These are phyloP conservation scores for Hydroisotoma schaefferi DNA, from an alignment of 2,888 invertebrate species.

Conservation along the genomic window DNA sequence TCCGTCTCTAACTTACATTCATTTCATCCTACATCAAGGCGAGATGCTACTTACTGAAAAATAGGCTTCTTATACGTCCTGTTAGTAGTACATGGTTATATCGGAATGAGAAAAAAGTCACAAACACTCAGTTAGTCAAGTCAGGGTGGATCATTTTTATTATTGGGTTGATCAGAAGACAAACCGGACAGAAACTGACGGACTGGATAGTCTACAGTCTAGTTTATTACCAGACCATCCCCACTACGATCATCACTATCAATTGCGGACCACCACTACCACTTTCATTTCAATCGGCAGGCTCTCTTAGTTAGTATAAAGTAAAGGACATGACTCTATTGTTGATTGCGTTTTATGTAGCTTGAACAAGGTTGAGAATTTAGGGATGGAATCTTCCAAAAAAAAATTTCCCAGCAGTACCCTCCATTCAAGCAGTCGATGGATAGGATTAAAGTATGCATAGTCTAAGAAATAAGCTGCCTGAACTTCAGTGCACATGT, in stretches of 20 bases:
- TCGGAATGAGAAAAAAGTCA: too few relatives aligned
- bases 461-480: not conserved
- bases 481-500: too few relatives aligned
- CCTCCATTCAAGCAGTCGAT: not conserved
- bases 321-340: constrained; percentile 7
- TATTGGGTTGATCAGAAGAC: not conserved
- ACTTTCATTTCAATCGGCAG: too few relatives aligned
- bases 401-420: constrained; percentile 2
- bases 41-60: too few relatives aligned
- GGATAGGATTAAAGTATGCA: not conserved
- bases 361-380: not conserved
- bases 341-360: not conserved
- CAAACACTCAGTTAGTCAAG: too few relatives aligned
- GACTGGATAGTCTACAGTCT: not conserved
- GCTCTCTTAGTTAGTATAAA: too few relatives aligned
- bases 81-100: too few relatives aligned
- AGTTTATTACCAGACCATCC: constrained; percentile 3
- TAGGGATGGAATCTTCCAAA: constrained; percentile 3
- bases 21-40: too few relatives aligned
- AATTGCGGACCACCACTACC: too few relatives aligned
- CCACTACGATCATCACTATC: too few relatives aligned
- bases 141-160: constrained; percentile 1
- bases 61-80: too few relatives aligned
- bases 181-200: constrained; percentile 4
- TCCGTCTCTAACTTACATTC: too few relatives aligned